Evolutionary conservation across 2,797 vertebrate genomes (phyloP).

Genomic region (Lagodon rhomboides): DNA sequence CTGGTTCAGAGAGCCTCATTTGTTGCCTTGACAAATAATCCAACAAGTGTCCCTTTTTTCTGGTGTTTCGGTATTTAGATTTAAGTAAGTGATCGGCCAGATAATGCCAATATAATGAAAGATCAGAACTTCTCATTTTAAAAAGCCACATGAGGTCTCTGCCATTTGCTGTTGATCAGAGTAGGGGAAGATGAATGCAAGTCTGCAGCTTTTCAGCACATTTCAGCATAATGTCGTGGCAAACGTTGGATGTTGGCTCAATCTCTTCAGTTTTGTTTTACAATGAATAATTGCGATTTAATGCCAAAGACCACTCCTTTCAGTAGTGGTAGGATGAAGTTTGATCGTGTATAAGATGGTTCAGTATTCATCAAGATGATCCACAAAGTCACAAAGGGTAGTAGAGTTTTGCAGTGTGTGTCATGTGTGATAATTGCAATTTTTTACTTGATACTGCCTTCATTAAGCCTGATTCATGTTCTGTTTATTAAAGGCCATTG

Average conservation of each 20-base stretch:
- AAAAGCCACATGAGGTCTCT: slow-evolving; percentile 27
- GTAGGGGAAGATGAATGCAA: background rate
- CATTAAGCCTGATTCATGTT: slow-evolving; percentile 4
- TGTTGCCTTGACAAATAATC: background rate
- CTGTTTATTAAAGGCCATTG: background rate
- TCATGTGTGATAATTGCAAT: slow-evolving; percentile 3
- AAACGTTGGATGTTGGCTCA: background rate
- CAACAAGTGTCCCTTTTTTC: background rate
- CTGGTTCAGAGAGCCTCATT: background rate
- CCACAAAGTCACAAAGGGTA: background rate
- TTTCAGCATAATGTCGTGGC: background rate
- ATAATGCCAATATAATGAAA: slow-evolving; percentile 18
- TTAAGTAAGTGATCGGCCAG: background rate
- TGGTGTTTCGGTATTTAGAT: background rate
- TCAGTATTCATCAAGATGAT: background rate
- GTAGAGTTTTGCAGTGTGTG: background rate
- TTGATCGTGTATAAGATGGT: background rate
- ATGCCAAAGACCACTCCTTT: background rate
- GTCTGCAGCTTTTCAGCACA: slow-evolving; percentile 4
- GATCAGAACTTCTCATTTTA: slow-evolving; percentile 32
- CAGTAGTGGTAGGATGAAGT: background rate
- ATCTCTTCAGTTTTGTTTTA: background rate
- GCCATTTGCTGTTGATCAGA: slow-evolving; percentile 13
- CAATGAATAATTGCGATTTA: background rate
- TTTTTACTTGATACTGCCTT: background rate